These are phyloP conservation scores for Ophion ventricosus DNA, from an alignment of 2,888 invertebrate genomes.

Conservation along the genomic window DNA sequence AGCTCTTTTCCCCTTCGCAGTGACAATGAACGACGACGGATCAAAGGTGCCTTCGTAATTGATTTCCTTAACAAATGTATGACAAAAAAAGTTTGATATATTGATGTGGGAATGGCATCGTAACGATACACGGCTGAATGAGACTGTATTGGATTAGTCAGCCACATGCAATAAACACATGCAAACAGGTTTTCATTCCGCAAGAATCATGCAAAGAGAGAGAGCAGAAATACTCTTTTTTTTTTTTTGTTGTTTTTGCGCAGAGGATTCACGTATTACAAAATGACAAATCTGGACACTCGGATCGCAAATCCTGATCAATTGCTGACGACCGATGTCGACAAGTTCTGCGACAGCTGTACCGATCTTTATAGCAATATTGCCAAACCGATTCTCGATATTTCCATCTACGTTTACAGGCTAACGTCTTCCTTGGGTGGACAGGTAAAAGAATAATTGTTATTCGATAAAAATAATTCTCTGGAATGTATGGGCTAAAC, in stretches of 20 bases:
- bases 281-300: constrained; percentile 97
- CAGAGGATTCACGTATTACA: constrained; percentile 97
- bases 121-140: background rate
- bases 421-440: constrained; percentile 94
- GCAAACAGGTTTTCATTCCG: constrained; percentile 6
- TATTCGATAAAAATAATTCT: background rate
- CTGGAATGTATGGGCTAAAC: too few species aligned
- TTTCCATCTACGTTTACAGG: constrained; percentile 95
- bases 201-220: background rate
- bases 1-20: background rate
- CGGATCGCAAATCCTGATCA: constrained; percentile 98
- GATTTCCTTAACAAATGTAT: constrained; percentile 25
- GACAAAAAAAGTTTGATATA: constrained; percentile 8
- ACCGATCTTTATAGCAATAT: constrained; percentile 98
- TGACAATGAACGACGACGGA: constrained; percentile 53
- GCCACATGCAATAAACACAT: background rate
- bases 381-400: constrained; percentile 97
- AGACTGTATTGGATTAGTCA: background rate
- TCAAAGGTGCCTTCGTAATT: constrained; percentile 62
- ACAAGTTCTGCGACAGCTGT: constrained; percentile 98
- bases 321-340: constrained; percentile 97
- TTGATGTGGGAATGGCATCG: background rate
- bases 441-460: constrained; percentile 84
- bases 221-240: background rate
- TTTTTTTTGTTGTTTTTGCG: constrained; percentile 25